Evolutionary conservation across 2,797 vertebrate genomes (phyloP).

Genomic region (Nasua narica): DNA sequence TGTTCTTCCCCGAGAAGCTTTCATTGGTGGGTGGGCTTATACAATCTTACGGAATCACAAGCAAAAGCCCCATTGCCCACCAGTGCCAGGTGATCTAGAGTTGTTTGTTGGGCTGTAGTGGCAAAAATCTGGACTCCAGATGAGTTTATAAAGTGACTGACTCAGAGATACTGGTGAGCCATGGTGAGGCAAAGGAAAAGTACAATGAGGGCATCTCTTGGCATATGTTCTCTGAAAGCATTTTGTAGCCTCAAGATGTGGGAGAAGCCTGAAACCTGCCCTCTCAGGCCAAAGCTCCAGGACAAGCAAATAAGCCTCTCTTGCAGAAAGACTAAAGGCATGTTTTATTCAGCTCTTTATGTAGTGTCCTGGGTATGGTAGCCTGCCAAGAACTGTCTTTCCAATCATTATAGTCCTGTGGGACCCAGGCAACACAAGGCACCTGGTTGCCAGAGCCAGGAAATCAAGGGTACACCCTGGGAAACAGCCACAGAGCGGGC

Average conservation of each 20-base stretch:
- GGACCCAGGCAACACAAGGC: background rate
- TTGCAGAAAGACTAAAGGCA: background rate
- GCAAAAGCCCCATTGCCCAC: background rate
- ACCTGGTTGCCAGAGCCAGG: background rate
- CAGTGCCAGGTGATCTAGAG: background rate
- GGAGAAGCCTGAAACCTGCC: background rate
- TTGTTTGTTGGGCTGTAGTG: background rate
- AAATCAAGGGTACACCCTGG: background rate
- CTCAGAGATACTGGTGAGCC: background rate
- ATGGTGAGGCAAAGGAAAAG: background rate
- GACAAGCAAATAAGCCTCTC: background rate
- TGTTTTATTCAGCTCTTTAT: background rate
- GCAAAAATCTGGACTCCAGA: background rate
- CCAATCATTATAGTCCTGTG: background rate
- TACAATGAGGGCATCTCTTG: background rate
- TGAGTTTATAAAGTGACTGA: background rate
- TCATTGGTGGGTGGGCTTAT: background rate
- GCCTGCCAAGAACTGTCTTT: background rate
- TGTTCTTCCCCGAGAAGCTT: background rate
- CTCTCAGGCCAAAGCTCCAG: background rate
- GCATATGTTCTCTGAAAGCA: accelerated
- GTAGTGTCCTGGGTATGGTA: accelerated
- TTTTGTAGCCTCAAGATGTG: background rate
- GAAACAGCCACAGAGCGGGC: background rate
- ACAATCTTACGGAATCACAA: background rate